Evolutionary conservation across 1,140 invertebrate genomes (phyloP).

Genomic region (Calliopsis andreniformis): DNA sequence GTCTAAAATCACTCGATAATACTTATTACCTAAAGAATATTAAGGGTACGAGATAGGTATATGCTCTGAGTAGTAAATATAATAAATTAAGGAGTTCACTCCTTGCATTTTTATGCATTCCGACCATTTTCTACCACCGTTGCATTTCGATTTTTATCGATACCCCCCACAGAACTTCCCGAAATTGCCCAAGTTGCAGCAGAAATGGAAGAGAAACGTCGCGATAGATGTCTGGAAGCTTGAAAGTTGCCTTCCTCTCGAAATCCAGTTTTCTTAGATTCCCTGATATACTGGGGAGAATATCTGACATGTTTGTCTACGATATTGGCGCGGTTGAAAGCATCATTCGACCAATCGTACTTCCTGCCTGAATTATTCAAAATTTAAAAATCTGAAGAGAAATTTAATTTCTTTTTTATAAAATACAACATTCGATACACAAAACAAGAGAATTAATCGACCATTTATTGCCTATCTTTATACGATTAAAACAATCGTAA

Average conservation of each 20-base stretch:
- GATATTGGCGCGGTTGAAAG: conserved; percentile 12
- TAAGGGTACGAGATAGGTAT: too few relatives aligned
- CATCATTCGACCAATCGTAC: conserved; percentile 1
- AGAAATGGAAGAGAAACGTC: background rate
- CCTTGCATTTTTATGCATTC: background rate
- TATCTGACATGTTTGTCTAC: conserved; percentile 37
- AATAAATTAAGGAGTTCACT: background rate
- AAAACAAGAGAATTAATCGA: background rate
- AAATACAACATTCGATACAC: background rate
- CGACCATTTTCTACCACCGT: background rate
- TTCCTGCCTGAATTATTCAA: conserved; percentile 8
- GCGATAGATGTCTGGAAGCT: conserved; percentile 17
- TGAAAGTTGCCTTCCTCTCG: conserved; percentile 9
- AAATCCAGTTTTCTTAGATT: conserved; percentile 24
- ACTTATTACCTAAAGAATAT: too few relatives aligned
- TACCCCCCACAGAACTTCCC: background rate
- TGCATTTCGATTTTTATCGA: conserved; percentile 4
- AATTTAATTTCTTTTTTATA: conserved; percentile 3
- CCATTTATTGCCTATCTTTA: background rate
- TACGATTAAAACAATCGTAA: background rate
- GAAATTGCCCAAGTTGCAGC: conserved; percentile 25
- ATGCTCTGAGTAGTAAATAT: too few relatives aligned
- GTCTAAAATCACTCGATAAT: too few relatives aligned
- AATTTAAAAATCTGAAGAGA: background rate
- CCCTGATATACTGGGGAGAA: conserved; percentile 8